These are phyloP conservation scores for Oppia nitens DNA, from an alignment of 1,140 invertebrate genomes.

Conservation along the genomic window DNA sequence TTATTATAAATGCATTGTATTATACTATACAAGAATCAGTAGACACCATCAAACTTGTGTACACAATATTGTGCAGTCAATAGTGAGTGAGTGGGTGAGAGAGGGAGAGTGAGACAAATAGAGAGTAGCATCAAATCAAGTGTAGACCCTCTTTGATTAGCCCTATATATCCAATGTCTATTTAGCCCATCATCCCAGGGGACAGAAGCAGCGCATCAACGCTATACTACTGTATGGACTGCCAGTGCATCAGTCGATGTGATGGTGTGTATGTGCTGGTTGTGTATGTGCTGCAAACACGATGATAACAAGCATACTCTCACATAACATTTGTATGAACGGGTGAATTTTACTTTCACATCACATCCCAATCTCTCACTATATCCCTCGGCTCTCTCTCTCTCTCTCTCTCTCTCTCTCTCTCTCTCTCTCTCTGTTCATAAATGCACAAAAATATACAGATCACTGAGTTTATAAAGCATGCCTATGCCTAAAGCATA, in stretches of 20 bases:
- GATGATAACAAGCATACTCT: too few species aligned
- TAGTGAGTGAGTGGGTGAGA: too few species aligned
- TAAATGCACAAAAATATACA: neutral
- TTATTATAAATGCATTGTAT: neutral
- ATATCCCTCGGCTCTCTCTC: neutral
- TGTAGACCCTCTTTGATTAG: constrained; percentile 8
- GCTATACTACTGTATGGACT: too few species aligned
- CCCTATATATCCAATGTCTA: constrained; percentile 8
- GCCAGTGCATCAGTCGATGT: too few species aligned
- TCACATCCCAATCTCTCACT: neutral
- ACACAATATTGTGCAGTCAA: too few species aligned
- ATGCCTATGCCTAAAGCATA: too few species aligned
- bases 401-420: neutral
- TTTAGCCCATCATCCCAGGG: constrained; percentile 10
- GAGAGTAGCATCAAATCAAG: neutral
- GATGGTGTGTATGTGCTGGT: too few species aligned
- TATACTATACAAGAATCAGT: too few species aligned
- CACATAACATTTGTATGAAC: too few species aligned
- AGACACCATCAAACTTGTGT: too few species aligned
- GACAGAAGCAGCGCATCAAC: neutral
- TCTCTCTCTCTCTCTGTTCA: neutral
- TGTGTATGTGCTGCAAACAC: too few species aligned
- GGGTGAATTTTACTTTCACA: too few species aligned
- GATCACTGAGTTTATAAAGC: neutral
- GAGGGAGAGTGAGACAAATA: neutral